Base-by-base conservation (phyloP, 2,888 invertebrate species). In the Sarcophaga variegata region DNA sequence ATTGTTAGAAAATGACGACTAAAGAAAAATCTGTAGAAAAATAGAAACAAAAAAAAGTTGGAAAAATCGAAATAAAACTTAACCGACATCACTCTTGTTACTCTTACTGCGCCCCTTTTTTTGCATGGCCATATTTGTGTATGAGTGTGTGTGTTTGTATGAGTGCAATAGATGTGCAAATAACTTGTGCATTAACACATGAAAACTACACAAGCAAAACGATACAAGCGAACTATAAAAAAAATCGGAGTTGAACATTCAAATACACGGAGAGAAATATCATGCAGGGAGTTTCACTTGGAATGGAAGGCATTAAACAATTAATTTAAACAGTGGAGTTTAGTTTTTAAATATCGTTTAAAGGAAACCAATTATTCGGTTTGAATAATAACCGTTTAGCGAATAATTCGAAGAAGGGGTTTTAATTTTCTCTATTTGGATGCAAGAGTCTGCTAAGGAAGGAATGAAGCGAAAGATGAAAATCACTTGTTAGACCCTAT, bases 131-230 rank as follows among this genome's bases (percentile, higher is more conserved):
- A 1, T 37, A 6, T 0, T 27, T 37, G 37, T 37, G 37, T 37
- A 6, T 66, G 66, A 63, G 79, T 76, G 85, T 37, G 37, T 66
- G 66, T 22, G 22, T 22, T 22, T 22, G 22, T 37, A 6, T 66
- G 66, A 63, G 79, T 76, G 85, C 82, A 79, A 82, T 82, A 79
- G 85, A 86, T 82, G 82, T 82, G 79, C 86, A 82, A 81, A 85
- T 78, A 81, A 85, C 82, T 82, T 81, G 77, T 81, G 45, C 81
- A 78, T 72, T 74, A 70, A 70, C 79, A 83, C 86, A 86, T 82
- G 72, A 82, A 74, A 76, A 81, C 45, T n/a, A 70, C 66, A 63
- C 64, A 47, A 37, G 27, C 14, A 54, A 70, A 74, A 47, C 11
- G 22, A 69, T 49, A 49, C 49, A 49, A 49, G 14, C 12, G 14